Evolutionary conservation across 2,888 invertebrate species (phyloP).

Genomic region (Sicus ferrugineus): DNA sequence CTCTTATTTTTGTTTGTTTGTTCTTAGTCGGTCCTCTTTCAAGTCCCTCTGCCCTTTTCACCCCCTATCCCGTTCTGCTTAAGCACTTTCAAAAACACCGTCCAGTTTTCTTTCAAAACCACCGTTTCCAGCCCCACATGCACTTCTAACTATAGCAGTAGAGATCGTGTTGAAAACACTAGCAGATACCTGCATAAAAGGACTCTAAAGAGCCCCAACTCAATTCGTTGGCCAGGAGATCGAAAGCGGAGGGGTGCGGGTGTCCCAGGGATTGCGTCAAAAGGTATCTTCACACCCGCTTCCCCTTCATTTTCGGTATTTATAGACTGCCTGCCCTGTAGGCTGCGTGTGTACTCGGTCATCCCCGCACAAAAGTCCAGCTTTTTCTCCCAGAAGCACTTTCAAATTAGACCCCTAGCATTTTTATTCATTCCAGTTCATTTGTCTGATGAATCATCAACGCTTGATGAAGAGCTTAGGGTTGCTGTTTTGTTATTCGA

Average conservation of each 20-base stretch:
- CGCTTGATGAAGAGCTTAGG: slow-evolving; percentile 7
- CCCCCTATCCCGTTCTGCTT: neutral
- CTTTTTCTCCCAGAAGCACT: slow-evolving; percentile 17
- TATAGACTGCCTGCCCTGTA: too few relatives aligned
- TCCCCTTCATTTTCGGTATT: slow-evolving; percentile 29
- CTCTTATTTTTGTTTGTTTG: slow-evolving; percentile 1
- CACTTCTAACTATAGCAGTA: neutral
- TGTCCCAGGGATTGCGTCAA: neutral
- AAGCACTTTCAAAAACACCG: slow-evolving; percentile 23
- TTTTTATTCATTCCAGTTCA: slow-evolving; percentile 57
- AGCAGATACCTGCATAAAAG: neutral
- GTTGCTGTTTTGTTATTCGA: neutral
- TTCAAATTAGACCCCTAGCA: slow-evolving; percentile 23
- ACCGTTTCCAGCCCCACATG: neutral
- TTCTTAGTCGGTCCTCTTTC: slow-evolving; percentile 1
- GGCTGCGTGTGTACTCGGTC: slow-evolving; percentile 1
- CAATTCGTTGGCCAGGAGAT: neutral
- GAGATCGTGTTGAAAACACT: neutral
- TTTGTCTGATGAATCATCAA: slow-evolving; percentile 58
- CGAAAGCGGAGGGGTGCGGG: neutral
- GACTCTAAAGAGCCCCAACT: slow-evolving; percentile 11
- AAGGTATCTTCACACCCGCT: neutral
- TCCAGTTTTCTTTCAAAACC: neutral
- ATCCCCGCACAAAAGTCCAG: slow-evolving; percentile 1
- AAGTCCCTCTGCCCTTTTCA: neutral